These are phyloP conservation scores for Mantis religiosa DNA, from an alignment of 2,888 invertebrate genomes.

Conservation along the genomic window DNA sequence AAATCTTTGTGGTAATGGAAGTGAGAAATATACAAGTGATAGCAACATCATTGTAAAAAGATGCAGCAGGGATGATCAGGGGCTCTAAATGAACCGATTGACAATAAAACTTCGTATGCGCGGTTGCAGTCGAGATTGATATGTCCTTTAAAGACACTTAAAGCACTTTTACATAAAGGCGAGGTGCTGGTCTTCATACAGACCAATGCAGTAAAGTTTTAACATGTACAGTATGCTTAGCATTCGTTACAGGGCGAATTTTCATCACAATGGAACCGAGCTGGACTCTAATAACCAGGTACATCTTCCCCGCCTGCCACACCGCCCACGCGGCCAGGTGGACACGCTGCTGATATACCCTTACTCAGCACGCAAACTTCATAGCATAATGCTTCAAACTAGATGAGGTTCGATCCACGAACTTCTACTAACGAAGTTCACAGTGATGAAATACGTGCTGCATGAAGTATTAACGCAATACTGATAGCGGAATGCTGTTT, in stretches of 20 bases:
- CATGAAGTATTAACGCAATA: not conserved
- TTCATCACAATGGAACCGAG: constrained; percentile 10
- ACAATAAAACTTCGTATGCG: too few relatives aligned
- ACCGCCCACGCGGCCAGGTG: not conserved
- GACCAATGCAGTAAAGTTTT: not conserved
- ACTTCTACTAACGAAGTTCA: not conserved
- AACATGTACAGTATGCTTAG: not conserved
- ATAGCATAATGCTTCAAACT: not conserved
- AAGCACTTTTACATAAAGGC: not conserved
- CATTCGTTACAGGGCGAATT: constrained; percentile 12
- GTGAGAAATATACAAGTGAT: too few relatives aligned
- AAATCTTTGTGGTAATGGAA: too few relatives aligned
- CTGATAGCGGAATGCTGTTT: too few relatives aligned
- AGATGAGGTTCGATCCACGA: not conserved
- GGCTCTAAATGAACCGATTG: too few relatives aligned
- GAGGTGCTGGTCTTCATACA: not conserved
- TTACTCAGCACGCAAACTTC: not conserved
- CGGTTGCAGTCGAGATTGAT: too few relatives aligned
- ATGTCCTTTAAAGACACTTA: not conserved
- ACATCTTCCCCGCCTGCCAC: not conserved
- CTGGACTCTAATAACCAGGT: constrained; percentile 5
- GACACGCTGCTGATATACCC: not conserved
- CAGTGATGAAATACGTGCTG: not conserved
- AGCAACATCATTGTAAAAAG: too few relatives aligned
- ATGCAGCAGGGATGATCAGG: too few relatives aligned